Conservation (phyloP, 2,113 vertebrate genomes). For the Leucosticte australis region DNA sequence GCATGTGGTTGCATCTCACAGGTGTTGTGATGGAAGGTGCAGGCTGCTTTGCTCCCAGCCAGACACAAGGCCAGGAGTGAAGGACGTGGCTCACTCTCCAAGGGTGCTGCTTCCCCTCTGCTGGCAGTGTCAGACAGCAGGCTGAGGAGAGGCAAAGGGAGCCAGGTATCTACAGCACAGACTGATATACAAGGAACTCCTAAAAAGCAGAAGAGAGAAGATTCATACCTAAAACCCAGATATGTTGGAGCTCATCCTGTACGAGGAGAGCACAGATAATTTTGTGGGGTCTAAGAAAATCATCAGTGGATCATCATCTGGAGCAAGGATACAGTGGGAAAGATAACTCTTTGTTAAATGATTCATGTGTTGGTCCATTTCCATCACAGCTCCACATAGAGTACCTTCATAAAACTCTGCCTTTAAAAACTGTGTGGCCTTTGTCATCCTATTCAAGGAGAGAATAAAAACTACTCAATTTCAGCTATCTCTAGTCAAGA, state of each 20-base stretch:
- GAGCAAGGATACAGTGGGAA: not conserved
- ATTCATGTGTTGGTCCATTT: not conserved
- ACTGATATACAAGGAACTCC: not conserved
- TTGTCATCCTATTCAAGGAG: not conserved
- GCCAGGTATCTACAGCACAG: rapidly evolving
- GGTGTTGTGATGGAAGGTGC: not conserved
- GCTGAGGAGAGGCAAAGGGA: too few species aligned
- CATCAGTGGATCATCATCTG: too few species aligned
- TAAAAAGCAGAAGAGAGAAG: not conserved
- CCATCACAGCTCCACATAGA: not conserved
- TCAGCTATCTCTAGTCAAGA: not conserved
- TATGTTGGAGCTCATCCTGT: not conserved
- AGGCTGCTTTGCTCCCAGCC: not conserved
- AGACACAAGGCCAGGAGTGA: rapidly evolving
- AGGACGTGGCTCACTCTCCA: rapidly evolving
- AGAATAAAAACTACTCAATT: not conserved
- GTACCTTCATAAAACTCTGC: not conserved
- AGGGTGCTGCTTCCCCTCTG: not conserved
- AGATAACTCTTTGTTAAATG: not conserved
- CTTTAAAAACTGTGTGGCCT: not conserved
- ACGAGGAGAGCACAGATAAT: not conserved
- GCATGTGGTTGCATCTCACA: rapidly evolving
- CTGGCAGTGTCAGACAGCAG: not conserved
- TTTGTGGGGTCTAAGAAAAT: not conserved
- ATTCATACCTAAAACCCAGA: not conserved